These are phyloP conservation scores for Homarus gammarus DNA, from an alignment of 2,888 invertebrate species.

Conservation along the genomic window DNA sequence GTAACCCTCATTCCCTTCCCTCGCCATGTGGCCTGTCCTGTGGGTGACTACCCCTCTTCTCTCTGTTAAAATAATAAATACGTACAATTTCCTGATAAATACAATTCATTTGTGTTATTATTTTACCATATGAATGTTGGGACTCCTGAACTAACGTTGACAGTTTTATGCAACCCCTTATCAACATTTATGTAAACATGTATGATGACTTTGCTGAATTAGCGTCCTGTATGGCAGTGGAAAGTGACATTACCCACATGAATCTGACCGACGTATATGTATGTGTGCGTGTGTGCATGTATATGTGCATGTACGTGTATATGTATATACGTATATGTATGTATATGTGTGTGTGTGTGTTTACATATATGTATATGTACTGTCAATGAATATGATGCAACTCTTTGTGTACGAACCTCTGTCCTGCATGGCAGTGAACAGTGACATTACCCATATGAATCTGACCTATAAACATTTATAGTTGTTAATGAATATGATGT, in stretches of 20 bases:
- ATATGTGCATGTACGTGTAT: conserved; percentile 2
- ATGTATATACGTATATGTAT: conserved; percentile 21
- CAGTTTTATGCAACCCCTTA: neutral
- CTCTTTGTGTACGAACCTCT: too few species aligned
- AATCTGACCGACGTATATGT: neutral
- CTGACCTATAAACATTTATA: conserved; percentile 4
- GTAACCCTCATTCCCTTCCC: too few species aligned
- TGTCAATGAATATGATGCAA: neutral
- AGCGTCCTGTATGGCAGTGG: too few species aligned
- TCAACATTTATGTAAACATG: conserved; percentile 5
- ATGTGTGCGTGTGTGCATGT: conserved; percentile 15
- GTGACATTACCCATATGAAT: too few species aligned
- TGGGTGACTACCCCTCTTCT: too few species aligned
- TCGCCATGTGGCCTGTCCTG: too few species aligned
- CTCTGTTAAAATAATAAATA: too few species aligned
- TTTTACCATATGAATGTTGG: too few species aligned
- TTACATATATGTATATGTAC: neutral
- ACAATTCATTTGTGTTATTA: neutral
- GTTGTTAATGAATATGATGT: neutral
- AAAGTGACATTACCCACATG: neutral
- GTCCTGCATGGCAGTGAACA: too few species aligned
- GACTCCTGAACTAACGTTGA: too few species aligned
- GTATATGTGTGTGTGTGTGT: neutral
- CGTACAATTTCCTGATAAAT: too few species aligned
- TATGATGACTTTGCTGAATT: too few species aligned